Percentiles rank a stretch among this genome's conserved stretches.
Evolutionary conservation across 2,888 invertebrate species (phyloP).

Genomic region (Macrophya annulata): DNA sequence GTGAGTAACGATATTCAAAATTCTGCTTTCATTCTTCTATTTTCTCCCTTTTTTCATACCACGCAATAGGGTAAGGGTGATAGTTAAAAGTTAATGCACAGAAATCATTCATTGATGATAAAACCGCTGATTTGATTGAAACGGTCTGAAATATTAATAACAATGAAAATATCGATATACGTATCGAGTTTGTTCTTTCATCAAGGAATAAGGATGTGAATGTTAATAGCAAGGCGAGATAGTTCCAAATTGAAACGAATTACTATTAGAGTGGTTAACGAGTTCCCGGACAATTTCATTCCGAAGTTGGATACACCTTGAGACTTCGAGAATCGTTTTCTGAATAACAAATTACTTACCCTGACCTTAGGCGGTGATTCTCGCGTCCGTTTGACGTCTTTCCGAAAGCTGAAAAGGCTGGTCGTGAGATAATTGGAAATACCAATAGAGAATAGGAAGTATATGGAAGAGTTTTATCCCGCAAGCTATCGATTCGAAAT

Average conservation of each 20-base stretch:
- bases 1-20: constrained; percentile 64
- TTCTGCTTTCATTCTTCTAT: not conserved
- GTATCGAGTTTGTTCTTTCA: not conserved
- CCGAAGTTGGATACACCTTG: constrained; percentile 26
- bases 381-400: not conserved
- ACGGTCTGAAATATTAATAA: not conserved
- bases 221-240: not conserved
- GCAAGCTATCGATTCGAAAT: not conserved
- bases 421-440: not conserved
- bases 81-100: too few relatives aligned
- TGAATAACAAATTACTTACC: constrained; percentile 21
- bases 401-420: not conserved
- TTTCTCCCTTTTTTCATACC: not conserved
- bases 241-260: constrained; percentile 9
- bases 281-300: constrained; percentile 30
- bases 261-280: not conserved
- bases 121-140: not conserved
- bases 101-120: too few relatives aligned
- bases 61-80: too few relatives aligned
- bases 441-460: not conserved
- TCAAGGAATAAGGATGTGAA: not conserved
- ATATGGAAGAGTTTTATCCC: not conserved
- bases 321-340: not conserved
- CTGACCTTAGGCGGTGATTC: not conserved
- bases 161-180: not conserved